Base-by-base conservation (phyloP, 2,888 invertebrate species). In the Drosophila fulvimacula region DNA sequence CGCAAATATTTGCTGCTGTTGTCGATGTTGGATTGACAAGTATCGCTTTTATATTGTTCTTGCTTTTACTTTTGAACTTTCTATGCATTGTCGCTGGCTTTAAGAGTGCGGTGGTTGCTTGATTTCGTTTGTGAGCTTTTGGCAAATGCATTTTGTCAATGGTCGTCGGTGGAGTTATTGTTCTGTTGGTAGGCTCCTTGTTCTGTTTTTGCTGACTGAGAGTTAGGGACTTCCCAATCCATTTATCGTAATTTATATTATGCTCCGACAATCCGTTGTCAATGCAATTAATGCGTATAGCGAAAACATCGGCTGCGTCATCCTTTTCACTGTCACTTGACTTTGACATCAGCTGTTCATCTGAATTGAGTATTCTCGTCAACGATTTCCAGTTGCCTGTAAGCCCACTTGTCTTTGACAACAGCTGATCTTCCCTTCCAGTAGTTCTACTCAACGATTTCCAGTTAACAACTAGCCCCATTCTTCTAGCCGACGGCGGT, bases 51-150 rank as follows among this genome's bases (percentile, higher is more conserved):
- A 21, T 34, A 10, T 49, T 44, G 17, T 21, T 58, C 76, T 82
- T 88, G 57, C 80, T 74, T 85, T 88, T 82, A 60, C 86, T 72
- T 46, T 86, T 83, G 5, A 69, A 73, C 58, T 82, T 88, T 61
- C 86, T 77, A 71, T 88, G 83, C 78, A 69, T 51, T 10, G n/a
- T 36, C 5, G n/a, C 62, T 64, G 79, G 65, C 53, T 49, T 48
- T 52, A 55, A 51, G 48, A 24, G 59, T 17, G 41, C 60, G 27
- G 48, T 58, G 41, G 68, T 49, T 42, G 57, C 44, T 39, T 58
- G 46, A 30, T 66, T 68, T 58, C 69, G 72, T 44, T 57, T 64
- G 44, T 59, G 67, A 41, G 38, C 49, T 60, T 69, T 87, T 68
- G 66, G 59, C 56, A 60, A 65, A 42, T 41, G 42, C 30, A 36